A percentile compares a stretch with the other conserved stretches of the same genome.
phyloP scores from a whole-genome alignment of 2,113 vertebrate species.

The Lipophrys pholis region DNA sequence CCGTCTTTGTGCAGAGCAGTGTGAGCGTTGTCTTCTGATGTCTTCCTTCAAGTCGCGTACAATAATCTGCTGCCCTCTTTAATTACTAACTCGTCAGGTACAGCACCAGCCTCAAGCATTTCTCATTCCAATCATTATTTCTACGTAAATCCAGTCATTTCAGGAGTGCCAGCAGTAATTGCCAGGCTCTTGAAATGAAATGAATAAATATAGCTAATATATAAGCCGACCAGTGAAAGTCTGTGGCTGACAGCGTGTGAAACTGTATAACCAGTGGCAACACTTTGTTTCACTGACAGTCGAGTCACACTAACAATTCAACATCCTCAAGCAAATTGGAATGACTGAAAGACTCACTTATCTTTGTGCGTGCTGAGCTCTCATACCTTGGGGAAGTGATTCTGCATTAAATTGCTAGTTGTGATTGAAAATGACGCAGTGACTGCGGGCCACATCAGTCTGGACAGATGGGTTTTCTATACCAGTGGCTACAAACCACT shows the following conservation, averaged over 20 bases:
- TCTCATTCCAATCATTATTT: constrained; percentile 66
- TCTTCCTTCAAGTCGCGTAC: constrained; percentile 37
- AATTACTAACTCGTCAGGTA: constrained; percentile 70
- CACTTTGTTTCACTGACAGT: constrained; percentile 16
- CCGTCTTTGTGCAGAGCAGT: neutral
- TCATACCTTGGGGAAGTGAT: constrained; percentile 64
- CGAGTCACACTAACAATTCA: constrained; percentile 51
- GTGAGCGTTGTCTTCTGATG: constrained; percentile 26
- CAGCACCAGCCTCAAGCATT: constrained; percentile 38
- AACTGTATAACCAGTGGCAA: constrained; percentile 39
- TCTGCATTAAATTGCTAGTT: constrained; percentile 65
- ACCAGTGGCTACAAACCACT: constrained; percentile 30
- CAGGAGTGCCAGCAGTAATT: constrained; percentile 62
- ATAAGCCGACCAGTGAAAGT: constrained; percentile 46
- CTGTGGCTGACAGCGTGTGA: constrained; percentile 40
- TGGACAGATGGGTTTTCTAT: constrained; percentile 59
- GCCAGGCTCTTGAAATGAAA: constrained; percentile 55
- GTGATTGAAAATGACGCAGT: constrained; percentile 72
- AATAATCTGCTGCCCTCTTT: constrained; percentile 66
- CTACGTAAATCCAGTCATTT: constrained; percentile 47
- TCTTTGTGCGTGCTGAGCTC: constrained; percentile 56
- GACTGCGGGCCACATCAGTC: constrained; percentile 38
- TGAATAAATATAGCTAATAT: constrained; percentile 56
- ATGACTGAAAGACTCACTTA: constrained; percentile 61
- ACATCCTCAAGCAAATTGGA: constrained; percentile 57